A percentile compares a stretch with the other conserved stretches of the same genome.
phyloP scores from a whole-genome alignment of 1,140 invertebrate species.

The Microplitis demolitor region DNA sequence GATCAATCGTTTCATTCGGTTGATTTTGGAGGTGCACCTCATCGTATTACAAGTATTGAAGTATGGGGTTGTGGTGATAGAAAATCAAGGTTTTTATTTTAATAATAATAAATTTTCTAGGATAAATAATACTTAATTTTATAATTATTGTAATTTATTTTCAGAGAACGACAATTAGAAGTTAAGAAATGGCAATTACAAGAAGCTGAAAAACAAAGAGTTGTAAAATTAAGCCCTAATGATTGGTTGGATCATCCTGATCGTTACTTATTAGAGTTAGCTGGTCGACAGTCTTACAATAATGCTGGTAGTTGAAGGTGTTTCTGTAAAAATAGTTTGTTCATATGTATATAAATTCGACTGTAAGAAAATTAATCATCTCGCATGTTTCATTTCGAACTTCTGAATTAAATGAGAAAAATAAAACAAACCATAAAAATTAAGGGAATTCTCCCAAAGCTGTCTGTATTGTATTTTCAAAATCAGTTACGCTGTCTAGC shows the following conservation, averaged over 20 bases:
- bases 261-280: conserved; percentile 82
- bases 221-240: conserved; percentile 78
- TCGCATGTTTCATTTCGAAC: too few relatives aligned
- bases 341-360: not conserved
- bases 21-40: conserved; percentile 60
- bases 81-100: conserved; percentile 57
- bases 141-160: conserved; percentile 11
- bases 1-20: conserved; percentile 54
- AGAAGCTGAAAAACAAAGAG: conserved; percentile 80
- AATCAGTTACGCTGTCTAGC: too few relatives aligned
- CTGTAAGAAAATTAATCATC: too few relatives aligned
- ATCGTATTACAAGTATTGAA: conserved; percentile 66
- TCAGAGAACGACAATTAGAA: conserved; percentile 79
- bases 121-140: not conserved
- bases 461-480: too few relatives aligned
- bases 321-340: not conserved
- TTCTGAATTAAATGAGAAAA: too few relatives aligned
- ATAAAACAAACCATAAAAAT: too few relatives aligned
- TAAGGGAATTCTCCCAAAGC: too few relatives aligned
- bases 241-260: conserved; percentile 94
- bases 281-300: conserved; percentile 76
- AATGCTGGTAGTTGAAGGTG: conserved; percentile 36
- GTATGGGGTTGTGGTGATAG: conserved; percentile 86
- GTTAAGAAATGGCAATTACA: conserved; percentile 90
- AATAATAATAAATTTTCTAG: not conserved